phyloP scores from a whole-genome alignment of 2,797 vertebrate species.

The Taenioides sp. region DNA sequence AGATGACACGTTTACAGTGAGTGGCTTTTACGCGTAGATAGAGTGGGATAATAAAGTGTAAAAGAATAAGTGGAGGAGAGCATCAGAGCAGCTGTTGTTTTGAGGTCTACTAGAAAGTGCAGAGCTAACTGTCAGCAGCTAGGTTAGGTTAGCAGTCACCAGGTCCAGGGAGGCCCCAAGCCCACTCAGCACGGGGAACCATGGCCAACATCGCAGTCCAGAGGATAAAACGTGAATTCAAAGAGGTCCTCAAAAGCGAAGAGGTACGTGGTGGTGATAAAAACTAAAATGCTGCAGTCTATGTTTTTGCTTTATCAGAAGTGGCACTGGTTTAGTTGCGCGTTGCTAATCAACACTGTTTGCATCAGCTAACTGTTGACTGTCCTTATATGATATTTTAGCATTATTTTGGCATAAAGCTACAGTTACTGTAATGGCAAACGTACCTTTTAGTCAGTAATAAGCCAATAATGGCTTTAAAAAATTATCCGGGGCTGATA shows the following conservation, averaged over 20 bases:
- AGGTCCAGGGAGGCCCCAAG: slow-evolving; percentile 76
- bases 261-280: slow-evolving; percentile 80
- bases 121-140: slow-evolving; percentile 53
- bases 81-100: slow-evolving; percentile 41
- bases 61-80: slow-evolving; percentile 19
- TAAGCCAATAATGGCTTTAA: not conserved
- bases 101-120: slow-evolving; percentile 41
- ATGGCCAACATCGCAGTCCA: slow-evolving; percentile 99
- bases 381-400: not conserved
- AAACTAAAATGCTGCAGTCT: not conserved
- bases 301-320: slow-evolving; percentile 32
- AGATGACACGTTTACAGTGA: slow-evolving; percentile 39
- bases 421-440: not conserved
- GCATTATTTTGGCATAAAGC: not conserved
- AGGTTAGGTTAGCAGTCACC: slow-evolving; percentile 53
- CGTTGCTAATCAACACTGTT: slow-evolving; percentile 46
- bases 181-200: slow-evolving; percentile 67
- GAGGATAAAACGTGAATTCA: slow-evolving; percentile 99
- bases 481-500: not conserved
- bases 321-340: slow-evolving; percentile 59
- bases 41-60: slow-evolving; percentile 8
- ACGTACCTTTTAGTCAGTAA: not conserved
- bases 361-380: slow-evolving; percentile 46
- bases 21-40: slow-evolving; percentile 15
- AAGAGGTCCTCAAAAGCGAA: slow-evolving; percentile 98